Evolutionary conservation across 2,888 invertebrate genomes (phyloP).

Genomic region (Megastigmus dorsalis): DNA sequence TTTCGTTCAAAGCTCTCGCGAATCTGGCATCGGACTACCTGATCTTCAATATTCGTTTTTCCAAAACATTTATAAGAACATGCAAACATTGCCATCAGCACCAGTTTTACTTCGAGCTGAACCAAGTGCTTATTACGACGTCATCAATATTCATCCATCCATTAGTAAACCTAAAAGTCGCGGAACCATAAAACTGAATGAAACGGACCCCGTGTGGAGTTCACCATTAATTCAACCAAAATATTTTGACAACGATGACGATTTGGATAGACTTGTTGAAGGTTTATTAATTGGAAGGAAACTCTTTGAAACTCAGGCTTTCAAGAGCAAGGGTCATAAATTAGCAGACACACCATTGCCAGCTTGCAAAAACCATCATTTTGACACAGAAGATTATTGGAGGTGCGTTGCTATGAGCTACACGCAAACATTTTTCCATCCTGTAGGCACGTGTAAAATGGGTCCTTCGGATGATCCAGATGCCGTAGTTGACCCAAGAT

Average conservation of each 20-base stretch:
- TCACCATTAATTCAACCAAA: slow-evolving; percentile 81
- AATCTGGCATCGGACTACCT: slow-evolving; percentile 74
- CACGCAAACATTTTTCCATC: slow-evolving; percentile 79
- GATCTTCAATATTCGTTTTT: slow-evolving; percentile 77
- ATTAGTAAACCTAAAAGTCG: slow-evolving; percentile 80
- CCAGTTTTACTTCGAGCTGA: slow-evolving; percentile 76
- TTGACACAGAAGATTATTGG: slow-evolving; percentile 79
- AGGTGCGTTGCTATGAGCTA: slow-evolving; percentile 78
- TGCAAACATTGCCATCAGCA: slow-evolving; percentile 75
- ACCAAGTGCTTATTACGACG: slow-evolving; percentile 73
- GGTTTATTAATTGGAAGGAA: slow-evolving; percentile 77
- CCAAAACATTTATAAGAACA: slow-evolving; percentile 67
- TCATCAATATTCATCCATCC: too few species aligned
- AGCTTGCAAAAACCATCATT: slow-evolving; percentile 75
- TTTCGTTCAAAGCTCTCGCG: slow-evolving; percentile 78
- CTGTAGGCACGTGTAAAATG: slow-evolving; percentile 82
- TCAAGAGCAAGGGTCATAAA: slow-evolving; percentile 77
- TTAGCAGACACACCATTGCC: slow-evolving; percentile 75
- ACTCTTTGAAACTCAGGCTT: slow-evolving; percentile 77
- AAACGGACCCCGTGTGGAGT: slow-evolving; percentile 80
- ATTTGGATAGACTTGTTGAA: slow-evolving; percentile 77
- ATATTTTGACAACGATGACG: slow-evolving; percentile 79
- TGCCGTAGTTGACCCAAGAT: slow-evolving; percentile 80
- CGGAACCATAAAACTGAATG: slow-evolving; percentile 79
- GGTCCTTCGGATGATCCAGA: slow-evolving; percentile 77